Percentiles rank a stretch among this genome's conserved stretches.
Evolutionary conservation across 53 echinoderm and acorn worm species (phyloP).

Genomic region (Stichopus horrens): DNA sequence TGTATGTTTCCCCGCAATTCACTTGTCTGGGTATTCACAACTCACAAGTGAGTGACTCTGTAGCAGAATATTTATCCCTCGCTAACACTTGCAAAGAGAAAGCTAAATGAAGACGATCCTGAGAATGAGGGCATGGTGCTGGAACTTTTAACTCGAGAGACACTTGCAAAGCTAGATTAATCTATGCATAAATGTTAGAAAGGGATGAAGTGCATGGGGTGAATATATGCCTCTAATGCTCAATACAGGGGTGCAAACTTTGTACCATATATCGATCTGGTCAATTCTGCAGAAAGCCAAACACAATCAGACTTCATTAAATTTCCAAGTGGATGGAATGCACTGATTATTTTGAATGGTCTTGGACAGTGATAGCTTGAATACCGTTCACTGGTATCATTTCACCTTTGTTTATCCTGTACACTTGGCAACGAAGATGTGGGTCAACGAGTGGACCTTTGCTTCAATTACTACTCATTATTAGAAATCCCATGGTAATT

Average conservation of each 20-base stretch:
- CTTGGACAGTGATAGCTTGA: background rate
- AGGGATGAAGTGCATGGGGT: too few relatives aligned
- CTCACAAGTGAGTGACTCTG: too few relatives aligned
- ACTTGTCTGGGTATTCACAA: too few relatives aligned
- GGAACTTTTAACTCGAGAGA: too few relatives aligned
- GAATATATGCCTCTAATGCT: too few relatives aligned
- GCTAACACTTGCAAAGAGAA: too few relatives aligned
- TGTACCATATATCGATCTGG: background rate
- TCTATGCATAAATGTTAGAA: too few relatives aligned
- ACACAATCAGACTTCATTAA: conserved; percentile 18
- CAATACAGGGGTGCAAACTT: background rate
- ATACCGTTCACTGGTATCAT: background rate
- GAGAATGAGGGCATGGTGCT: too few relatives aligned
- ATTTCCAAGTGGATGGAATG: conserved; percentile 14
- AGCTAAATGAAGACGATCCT: too few relatives aligned
- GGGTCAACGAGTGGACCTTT: background rate
- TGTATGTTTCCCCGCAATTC: too few relatives aligned
- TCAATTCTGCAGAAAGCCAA: background rate
- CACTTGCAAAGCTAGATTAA: too few relatives aligned
- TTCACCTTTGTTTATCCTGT: background rate
- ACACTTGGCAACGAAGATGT: background rate
- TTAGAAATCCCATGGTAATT: background rate
- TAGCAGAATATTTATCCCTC: too few relatives aligned
- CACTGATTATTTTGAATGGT: conserved; percentile 3
- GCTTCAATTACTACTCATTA: background rate